Evolutionary conservation across 2,888 invertebrate genomes (phyloP).

Genomic region (Metallyticus violacea): DNA sequence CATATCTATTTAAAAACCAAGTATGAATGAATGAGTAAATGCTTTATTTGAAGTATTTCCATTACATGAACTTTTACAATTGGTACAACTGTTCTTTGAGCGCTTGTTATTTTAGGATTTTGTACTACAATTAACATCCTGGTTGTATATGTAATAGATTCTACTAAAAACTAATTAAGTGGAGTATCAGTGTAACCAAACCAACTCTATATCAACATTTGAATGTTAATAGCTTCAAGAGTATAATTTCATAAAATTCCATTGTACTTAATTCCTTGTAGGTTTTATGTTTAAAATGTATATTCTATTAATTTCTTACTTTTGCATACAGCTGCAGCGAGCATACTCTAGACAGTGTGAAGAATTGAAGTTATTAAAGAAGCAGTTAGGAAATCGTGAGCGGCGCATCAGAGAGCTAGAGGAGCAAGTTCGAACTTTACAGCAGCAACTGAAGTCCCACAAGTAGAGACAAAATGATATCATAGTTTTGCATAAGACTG

Average conservation of each 20-base stretch:
- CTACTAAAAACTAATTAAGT: too few species aligned
- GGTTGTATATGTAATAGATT: not conserved
- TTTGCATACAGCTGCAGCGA: slow-evolving; percentile 60
- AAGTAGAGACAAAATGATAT: not conserved
- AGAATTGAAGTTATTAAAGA: slow-evolving; percentile 72
- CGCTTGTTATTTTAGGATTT: too few species aligned
- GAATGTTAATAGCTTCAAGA: too few species aligned
- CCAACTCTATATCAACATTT: too few species aligned
- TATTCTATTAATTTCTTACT: slow-evolving; percentile 27
- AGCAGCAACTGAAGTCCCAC: slow-evolving; percentile 38
- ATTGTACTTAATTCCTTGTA: too few species aligned
- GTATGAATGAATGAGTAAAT: too few species aligned
- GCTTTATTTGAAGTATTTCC: not conserved
- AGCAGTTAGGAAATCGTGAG: slow-evolving; percentile 76
- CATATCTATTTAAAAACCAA: too few species aligned
- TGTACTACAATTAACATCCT: too few species aligned
- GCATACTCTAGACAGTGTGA: slow-evolving; percentile 76
- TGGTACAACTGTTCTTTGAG: too few species aligned
- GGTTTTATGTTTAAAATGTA: not conserved
- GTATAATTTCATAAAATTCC: too few species aligned
- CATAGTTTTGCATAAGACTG: not conserved
- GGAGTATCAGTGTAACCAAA: too few species aligned
- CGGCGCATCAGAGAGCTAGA: slow-evolving; percentile 78
- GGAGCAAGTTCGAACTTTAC: slow-evolving; percentile 64
- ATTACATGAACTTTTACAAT: too few species aligned